phyloP scores from a whole-genome alignment of 2,113 vertebrate species.

The Lipophrys pholis region DNA sequence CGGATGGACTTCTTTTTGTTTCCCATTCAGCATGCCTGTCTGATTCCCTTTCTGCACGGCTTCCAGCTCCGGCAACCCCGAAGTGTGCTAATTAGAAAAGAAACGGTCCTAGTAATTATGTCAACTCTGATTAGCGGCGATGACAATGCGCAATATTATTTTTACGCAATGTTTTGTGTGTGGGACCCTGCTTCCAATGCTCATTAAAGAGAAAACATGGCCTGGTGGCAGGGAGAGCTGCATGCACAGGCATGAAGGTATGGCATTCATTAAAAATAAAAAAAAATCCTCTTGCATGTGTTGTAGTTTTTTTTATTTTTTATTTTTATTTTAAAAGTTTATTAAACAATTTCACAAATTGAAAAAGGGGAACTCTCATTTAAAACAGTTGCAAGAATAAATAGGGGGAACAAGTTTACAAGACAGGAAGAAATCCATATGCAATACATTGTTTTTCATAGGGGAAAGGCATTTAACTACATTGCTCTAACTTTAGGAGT shows the following conservation, averaged over 20 bases:
- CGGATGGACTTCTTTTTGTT: conserved; percentile 93
- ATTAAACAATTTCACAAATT: conserved; percentile 70
- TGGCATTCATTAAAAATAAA: conserved; percentile 77
- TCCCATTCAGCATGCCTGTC: conserved; percentile 95
- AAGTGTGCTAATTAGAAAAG: conserved; percentile 99
- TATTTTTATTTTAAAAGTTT: conserved; percentile 64
- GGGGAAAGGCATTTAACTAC: conserved; percentile 32
- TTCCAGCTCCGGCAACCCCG: conserved; percentile 87
- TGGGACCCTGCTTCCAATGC: conserved; percentile 88
- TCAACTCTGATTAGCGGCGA: conserved; percentile 91
- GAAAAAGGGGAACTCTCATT: conserved; percentile 71
- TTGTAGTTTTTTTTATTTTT: background rate
- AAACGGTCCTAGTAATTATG: conserved; percentile 98
- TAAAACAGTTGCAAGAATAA: conserved; percentile 13
- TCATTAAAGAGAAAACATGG: conserved; percentile 89
- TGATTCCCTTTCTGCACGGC: conserved; percentile 89
- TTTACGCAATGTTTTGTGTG: conserved; percentile 96
- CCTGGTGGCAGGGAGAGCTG: conserved; percentile 51
- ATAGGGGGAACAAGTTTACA: conserved; percentile 1
- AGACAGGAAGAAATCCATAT: conserved; percentile 27
- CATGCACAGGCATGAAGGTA: conserved; percentile 74
- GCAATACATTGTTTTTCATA: conserved; percentile 18
- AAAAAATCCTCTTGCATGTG: background rate
- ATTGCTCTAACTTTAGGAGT: conserved; percentile 32
- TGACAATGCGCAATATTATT: conserved; percentile 98